A percentile compares a stretch with the other conserved stretches of the same genome.
These are phyloP conservation scores for Tetraodon nigroviridis DNA, from an alignment of 2,113 vertebrate genomes.

Conservation along the genomic window DNA sequence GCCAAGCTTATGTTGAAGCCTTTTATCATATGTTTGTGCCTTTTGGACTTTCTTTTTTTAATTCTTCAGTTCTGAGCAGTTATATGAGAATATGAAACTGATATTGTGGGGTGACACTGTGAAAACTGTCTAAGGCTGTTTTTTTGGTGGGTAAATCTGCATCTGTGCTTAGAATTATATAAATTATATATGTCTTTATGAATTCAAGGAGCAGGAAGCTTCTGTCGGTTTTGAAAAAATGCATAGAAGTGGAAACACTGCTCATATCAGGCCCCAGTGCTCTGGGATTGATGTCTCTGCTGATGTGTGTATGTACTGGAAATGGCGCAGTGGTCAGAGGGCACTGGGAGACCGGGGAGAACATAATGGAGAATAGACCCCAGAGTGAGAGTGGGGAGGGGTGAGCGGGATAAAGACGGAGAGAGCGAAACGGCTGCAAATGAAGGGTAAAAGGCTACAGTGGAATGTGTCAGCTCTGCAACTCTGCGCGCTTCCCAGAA, in stretches of 20 bases:
- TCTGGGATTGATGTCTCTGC: conserved; percentile 29
- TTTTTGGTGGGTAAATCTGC: too few relatives aligned
- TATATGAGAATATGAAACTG: neutral
- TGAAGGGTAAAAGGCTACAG: conserved; percentile 12
- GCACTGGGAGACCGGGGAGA: conserved; percentile 24
- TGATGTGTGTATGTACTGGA: conserved; percentile 27
- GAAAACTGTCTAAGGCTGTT: too few relatives aligned
- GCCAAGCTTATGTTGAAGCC: neutral
- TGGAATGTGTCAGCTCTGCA: neutral
- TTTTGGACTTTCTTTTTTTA: neutral
- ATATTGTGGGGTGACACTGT: too few relatives aligned
- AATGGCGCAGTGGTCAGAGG: conserved; percentile 37
- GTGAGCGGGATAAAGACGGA: neutral
- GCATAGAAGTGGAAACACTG: neutral
- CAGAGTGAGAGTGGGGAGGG: neutral
- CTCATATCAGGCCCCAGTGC: neutral
- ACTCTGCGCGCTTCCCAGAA: conserved; percentile 18
- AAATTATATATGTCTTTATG: too few relatives aligned
- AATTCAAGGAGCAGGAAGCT: too few relatives aligned
- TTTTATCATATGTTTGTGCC: neutral
- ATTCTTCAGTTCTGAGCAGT: neutral
- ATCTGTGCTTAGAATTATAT: too few relatives aligned
- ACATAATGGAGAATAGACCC: conserved; percentile 9
- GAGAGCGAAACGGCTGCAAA: conserved; percentile 6
- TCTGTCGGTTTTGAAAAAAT: neutral